Evolutionary conservation across 2,113 vertebrate species (phyloP).

Genomic region (Otus sunia): DNA sequence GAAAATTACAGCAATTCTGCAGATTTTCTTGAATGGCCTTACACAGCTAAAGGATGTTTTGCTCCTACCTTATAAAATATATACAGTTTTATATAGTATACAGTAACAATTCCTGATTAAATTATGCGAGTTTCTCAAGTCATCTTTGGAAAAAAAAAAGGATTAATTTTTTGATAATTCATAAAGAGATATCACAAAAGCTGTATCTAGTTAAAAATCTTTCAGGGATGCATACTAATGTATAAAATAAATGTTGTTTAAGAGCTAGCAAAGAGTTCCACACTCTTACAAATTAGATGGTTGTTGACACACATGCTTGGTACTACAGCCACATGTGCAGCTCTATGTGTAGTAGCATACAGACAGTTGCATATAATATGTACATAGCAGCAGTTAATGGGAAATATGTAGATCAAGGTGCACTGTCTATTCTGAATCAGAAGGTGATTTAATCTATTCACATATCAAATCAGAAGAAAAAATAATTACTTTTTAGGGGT

Average conservation of each 20-base stretch:
- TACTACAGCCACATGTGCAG: background rate
- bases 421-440: background rate
- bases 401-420: background rate
- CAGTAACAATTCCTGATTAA: background rate
- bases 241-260: background rate
- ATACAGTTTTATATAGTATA: no score
- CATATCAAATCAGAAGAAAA: background rate
- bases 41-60: background rate
- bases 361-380: background rate
- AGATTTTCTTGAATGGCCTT: background rate
- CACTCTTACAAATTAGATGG: background rate
- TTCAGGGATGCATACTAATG: background rate
- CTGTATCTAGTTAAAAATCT: background rate
- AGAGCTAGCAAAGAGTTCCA: background rate
- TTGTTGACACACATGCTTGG: background rate
- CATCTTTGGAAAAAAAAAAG: background rate
- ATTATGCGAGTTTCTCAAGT: background rate
- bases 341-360: background rate
- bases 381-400: background rate
- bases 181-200: background rate
- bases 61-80: background rate
- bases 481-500: background rate
- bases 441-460: background rate
- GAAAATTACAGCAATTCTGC: background rate
- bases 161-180: background rate